Conservation (phyloP, 2,113 vertebrate genomes). For the Hyperopisus bebe region DNA sequence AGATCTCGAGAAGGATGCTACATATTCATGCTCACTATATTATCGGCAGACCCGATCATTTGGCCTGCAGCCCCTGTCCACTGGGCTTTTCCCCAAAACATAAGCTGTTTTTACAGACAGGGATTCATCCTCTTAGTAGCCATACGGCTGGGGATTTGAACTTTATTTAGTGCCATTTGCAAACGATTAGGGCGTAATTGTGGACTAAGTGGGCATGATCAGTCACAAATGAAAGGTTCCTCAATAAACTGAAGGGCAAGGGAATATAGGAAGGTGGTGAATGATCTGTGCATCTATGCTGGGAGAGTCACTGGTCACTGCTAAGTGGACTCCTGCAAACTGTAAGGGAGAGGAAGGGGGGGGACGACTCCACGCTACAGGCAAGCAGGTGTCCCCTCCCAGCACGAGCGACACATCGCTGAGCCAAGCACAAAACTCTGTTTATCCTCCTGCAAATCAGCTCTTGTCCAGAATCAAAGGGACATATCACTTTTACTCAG, state of each 20-base stretch:
- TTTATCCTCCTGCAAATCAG: constrained; percentile 6
- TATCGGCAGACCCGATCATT: not conserved
- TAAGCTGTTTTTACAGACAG: constrained; percentile 63
- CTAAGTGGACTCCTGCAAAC: not conserved
- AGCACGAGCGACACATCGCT: not conserved
- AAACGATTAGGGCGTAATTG: constrained; percentile 64
- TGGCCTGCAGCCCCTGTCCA: not conserved
- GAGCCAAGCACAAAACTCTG: constrained; percentile 23
- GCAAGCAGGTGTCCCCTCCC: constrained; percentile 33
- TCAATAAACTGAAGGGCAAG: constrained; percentile 12
- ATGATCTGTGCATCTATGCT: not conserved
- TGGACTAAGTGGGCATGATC: constrained; percentile 32
- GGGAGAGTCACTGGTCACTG: not conserved
- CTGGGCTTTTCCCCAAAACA: constrained; percentile 51
- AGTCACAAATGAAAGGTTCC: constrained; percentile 36
- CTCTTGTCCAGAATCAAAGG: not conserved
- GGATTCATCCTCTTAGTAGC: constrained; percentile 63
- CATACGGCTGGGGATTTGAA: constrained; percentile 55
- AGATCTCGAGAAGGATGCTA: not conserved
- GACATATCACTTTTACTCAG: not conserved
- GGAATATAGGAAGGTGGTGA: not conserved
- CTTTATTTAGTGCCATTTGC: constrained; percentile 68
- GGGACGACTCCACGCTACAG: not conserved
- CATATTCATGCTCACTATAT: not conserved
- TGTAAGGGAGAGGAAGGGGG: not conserved